A percentile compares a stretch with the other conserved stretches of the same genome.
These are phyloP conservation scores for Pectinophora gossypiella DNA, from an alignment of 1,140 invertebrate species.

Conservation along the genomic window DNA sequence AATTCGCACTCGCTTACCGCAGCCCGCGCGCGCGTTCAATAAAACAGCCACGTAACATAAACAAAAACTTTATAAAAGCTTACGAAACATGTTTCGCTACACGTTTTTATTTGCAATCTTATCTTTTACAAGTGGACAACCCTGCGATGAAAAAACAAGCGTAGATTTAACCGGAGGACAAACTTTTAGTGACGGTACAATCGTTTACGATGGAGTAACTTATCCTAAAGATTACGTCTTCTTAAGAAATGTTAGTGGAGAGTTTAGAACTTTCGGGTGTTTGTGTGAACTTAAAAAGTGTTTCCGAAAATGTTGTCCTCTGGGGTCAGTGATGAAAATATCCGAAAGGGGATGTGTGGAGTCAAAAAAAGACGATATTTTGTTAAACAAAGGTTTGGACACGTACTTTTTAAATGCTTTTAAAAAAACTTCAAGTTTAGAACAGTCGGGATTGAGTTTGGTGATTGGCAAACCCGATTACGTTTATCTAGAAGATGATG, in stretches of 20 bases:
- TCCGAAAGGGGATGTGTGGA: constrained; percentile 22
- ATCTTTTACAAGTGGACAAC: constrained; percentile 23
- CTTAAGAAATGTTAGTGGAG: constrained; percentile 31
- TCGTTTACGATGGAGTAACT: constrained; percentile 28
- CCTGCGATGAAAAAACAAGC: constrained; percentile 36
- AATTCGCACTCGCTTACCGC: no score
- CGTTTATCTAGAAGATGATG: not conserved
- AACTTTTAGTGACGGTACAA: constrained; percentile 22
- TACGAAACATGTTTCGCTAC: no score
- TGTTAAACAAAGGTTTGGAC: constrained; percentile 29
- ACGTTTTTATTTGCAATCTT: no score
- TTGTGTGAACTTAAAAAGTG: constrained; percentile 42
- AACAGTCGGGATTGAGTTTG: not conserved
- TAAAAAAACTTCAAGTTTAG: constrained; percentile 19
- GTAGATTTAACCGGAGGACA: constrained; percentile 34
- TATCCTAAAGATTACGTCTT: constrained; percentile 40
- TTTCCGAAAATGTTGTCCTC: constrained; percentile 49
- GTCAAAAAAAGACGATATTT: constrained; percentile 12
- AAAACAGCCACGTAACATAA: not conserved
- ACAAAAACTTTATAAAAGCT: no score
- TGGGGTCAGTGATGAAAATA: constrained; percentile 28
- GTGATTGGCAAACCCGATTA: not conserved
- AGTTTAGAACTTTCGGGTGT: constrained; percentile 39
- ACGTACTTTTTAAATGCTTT: constrained; percentile 28
- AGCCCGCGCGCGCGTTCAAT: not conserved